Conservation (phyloP, 2,888 invertebrate genomes). For the Sinopyrophorus schimmeli region DNA sequence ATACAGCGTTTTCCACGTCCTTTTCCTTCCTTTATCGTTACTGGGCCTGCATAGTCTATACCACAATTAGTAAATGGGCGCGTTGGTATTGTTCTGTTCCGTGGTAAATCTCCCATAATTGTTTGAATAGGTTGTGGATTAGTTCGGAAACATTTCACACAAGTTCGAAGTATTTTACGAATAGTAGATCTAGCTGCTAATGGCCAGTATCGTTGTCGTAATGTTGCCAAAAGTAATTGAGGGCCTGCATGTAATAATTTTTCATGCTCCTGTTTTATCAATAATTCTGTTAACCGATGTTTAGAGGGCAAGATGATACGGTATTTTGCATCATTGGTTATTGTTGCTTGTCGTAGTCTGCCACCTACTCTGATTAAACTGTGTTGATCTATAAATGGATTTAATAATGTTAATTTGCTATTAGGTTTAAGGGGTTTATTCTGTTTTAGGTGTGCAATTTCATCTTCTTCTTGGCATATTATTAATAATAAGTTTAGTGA, state of each 20-base stretch:
- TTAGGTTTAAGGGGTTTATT: too few species aligned
- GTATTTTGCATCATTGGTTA: slow-evolving; percentile 20
- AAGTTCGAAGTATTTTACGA: slow-evolving; percentile 23
- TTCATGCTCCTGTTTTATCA: slow-evolving; percentile 19
- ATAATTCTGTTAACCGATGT: slow-evolving; percentile 21
- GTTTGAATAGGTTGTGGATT: slow-evolving; percentile 23
- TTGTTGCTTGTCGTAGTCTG: slow-evolving; percentile 14
- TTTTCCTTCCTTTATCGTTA: slow-evolving; percentile 31
- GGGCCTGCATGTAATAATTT: slow-evolving; percentile 21
- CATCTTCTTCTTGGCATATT: neutral
- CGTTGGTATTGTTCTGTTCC: slow-evolving; percentile 11
- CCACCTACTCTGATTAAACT: slow-evolving; percentile 28
- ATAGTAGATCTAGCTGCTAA: slow-evolving; percentile 12
- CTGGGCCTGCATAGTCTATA: slow-evolving; percentile 41
- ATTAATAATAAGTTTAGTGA: neutral
- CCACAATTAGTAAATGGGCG: slow-evolving; percentile 35
- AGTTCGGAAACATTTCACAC: slow-evolving; percentile 28
- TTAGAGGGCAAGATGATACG: slow-evolving; percentile 23
- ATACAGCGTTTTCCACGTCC: too few species aligned
- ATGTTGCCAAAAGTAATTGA: slow-evolving; percentile 12
- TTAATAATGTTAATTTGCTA: too few species aligned
- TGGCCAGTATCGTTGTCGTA: slow-evolving; percentile 26
- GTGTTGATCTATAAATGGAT: slow-evolving; percentile 32
- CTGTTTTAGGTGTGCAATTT: too few species aligned
- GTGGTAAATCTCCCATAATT: slow-evolving; percentile 34